Evolutionary conservation across 1,140 invertebrate species (phyloP).

Genomic region (Diachasmimorpha longicaudata): DNA sequence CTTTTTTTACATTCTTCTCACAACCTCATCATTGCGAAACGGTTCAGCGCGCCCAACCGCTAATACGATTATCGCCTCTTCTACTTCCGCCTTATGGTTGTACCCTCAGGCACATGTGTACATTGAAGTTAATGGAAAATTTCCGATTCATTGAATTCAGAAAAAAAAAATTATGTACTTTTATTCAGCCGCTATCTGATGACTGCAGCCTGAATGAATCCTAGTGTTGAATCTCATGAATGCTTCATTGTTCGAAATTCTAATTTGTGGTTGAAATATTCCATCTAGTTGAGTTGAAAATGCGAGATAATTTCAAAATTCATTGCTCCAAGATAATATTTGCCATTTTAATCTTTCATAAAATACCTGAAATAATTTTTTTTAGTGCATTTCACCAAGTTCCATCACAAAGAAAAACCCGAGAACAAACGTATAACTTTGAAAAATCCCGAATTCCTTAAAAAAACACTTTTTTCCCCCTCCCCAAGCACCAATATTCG

Average conservation of each 20-base stretch:
- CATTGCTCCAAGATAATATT: no score
- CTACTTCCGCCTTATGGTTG: slow-evolving; percentile 34
- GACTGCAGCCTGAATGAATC: not conserved
- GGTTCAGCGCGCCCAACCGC: slow-evolving; percentile 36
- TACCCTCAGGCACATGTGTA: not conserved
- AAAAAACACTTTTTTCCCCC: no score
- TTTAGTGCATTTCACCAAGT: no score
- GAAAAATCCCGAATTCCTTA: no score
- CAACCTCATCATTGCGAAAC: slow-evolving; percentile 2
- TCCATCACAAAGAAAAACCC: no score
- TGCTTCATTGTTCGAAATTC: not conserved
- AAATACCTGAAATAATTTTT: no score
- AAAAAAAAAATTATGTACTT: not conserved
- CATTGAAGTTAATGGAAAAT: not conserved
- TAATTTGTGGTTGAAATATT: no score
- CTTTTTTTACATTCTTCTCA: not conserved
- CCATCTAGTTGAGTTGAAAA: no score
- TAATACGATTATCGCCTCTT: slow-evolving; percentile 47
- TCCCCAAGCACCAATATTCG: no score
- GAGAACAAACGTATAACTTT: no score
- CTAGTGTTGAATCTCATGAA: not conserved
- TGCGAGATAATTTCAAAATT: no score
- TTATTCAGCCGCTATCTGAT: not conserved
- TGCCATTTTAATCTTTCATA: no score
- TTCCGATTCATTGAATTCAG: not conserved